Percentiles rank a stretch among this genome's conserved stretches.
Evolutionary conservation across 2,113 vertebrate species (phyloP).

Genomic region (Athene cunicularia): DNA sequence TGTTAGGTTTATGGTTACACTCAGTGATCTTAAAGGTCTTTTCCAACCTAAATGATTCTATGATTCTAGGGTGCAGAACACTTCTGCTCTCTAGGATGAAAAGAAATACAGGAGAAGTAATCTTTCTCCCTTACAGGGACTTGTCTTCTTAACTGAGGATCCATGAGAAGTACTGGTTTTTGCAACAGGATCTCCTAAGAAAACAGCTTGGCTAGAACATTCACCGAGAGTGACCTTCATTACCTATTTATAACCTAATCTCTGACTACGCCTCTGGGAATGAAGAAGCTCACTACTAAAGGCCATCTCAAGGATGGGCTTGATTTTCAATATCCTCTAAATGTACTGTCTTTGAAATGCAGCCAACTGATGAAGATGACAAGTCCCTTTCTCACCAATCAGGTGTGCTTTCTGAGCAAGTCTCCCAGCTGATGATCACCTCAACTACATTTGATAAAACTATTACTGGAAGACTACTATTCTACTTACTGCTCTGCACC

Average conservation of each 20-base stretch:
- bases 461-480: neutral
- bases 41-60: too few species aligned
- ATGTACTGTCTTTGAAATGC: neutral
- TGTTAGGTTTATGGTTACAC: too few species aligned
- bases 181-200: neutral
- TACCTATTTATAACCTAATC: conserved; percentile 8
- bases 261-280: neutral
- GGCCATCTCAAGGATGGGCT: neutral
- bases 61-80: neutral
- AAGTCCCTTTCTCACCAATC: neutral
- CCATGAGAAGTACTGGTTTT: neutral
- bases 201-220: neutral
- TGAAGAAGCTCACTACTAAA: neutral
- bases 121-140: neutral
- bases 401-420: neutral
- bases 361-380: neutral
- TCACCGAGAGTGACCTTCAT: neutral
- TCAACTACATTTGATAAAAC: neutral
- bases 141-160: neutral
- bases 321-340: neutral
- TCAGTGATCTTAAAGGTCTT: too few species aligned
- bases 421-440: neutral
- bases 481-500: neutral
- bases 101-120: neutral
- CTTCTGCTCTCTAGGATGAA: neutral